Conservation (phyloP, 2,888 invertebrate species). For the Biston stratarius region DNA sequence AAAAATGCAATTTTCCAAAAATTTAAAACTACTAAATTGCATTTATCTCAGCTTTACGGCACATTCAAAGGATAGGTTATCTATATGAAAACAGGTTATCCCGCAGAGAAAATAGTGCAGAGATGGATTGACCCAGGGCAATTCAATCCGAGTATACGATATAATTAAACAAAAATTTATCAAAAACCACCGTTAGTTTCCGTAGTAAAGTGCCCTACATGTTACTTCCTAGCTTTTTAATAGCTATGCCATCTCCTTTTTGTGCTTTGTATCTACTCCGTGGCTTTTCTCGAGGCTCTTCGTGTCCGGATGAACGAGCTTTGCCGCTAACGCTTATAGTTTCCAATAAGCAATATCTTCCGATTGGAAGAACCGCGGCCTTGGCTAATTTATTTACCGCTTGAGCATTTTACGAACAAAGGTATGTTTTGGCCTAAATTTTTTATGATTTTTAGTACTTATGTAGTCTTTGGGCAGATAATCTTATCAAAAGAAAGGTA, state of each 20-base stretch:
- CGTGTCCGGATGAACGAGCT: slow-evolving; percentile 58
- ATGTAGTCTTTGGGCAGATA: not conserved
- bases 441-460: not conserved
- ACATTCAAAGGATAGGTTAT: slow-evolving; percentile 28
- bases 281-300: not conserved
- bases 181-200: no score
- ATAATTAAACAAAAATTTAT: no score
- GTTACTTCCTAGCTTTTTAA: not conserved
- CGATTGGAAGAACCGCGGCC: slow-evolving; percentile 57
- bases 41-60: slow-evolving; percentile 31
- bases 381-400: slow-evolving; percentile 63
- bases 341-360: slow-evolving; percentile 76
- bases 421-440: not conserved
- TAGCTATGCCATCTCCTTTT: not conserved
- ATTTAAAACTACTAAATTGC: slow-evolving; percentile 7
- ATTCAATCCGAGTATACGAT: no score
- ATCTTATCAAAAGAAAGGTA: no score
- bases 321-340: slow-evolving; percentile 62
- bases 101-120: not conserved
- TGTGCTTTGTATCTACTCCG: not conserved
- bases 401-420: slow-evolving; percentile 36
- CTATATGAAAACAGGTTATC: slow-evolving; percentile 22
- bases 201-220: no score
- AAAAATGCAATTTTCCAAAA: slow-evolving; percentile 20
- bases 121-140: not conserved